Base-by-base conservation (phyloP, 2,888 invertebrate species). In the Eupithecia tripunctaria region DNA sequence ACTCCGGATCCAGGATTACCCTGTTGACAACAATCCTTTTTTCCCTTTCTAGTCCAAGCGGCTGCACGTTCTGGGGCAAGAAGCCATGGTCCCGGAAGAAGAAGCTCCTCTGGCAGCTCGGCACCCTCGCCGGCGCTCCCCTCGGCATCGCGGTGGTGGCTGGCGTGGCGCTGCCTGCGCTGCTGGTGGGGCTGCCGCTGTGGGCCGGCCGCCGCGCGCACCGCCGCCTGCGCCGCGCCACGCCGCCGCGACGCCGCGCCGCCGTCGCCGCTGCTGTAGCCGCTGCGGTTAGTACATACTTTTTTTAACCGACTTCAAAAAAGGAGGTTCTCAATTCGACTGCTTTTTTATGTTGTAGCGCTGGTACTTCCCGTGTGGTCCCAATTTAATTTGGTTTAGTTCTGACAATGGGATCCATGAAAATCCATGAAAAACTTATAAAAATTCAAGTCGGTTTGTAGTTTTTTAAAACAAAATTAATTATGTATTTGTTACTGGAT, bases 61-160 rank as follows among this genome's bases (percentile, higher is more conserved):
- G 98, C 29, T 98, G 98, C 91, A 98, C 98, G 32, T 98, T 98
- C 92, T 99, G 99, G 99, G 99, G 99, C 60, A 99, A 99, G 93
- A 99, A 99, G 87, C 99, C 99, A 43, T 99, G 99, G 99, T 99
- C 98, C 32, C 96, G 99, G 78, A 99, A 99, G 95, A 99, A 99
- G 96, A 99, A 99, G 92, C 97, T 99, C 79, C 95, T 99, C 25
- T 99, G 99, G 99, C 99, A 99, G 94, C 95, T 99, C 76, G 98
- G 98, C 78, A 99, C 98, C 51, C 94, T 99, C 79, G 98, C 99
- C 66, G 99, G 99, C 75, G 99, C 99, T 70, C 99, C 99, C 68
- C 97, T 99, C 63, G 99, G 99, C 78, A 93, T 93, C 84, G 99
- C 98, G 71, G 96, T 99, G 81, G 97, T 99, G 81, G 99, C 99